phyloP scores from a whole-genome alignment of 2,113 vertebrate species.

The Marmota monax region DNA sequence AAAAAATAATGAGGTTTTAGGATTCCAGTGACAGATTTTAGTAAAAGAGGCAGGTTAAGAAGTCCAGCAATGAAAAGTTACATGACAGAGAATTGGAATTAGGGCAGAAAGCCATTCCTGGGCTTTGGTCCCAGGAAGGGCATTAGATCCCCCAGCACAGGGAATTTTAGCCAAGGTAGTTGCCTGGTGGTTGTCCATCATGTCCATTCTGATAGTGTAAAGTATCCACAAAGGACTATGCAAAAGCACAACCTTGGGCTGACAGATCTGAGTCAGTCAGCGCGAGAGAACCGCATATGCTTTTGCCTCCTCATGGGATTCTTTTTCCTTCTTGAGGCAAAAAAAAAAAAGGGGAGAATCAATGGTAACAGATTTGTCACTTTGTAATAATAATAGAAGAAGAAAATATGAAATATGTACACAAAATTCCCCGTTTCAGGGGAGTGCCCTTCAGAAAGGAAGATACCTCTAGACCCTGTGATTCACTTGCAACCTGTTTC shows the following conservation, averaged over 20 bases:
- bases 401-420: constrained; percentile 60
- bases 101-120: background rate
- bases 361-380: constrained; percentile 69
- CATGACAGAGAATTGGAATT: background rate
- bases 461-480: background rate
- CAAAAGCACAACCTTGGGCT: background rate
- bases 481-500: constrained; percentile 55
- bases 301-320: constrained; percentile 39
- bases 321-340: constrained; percentile 51
- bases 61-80: background rate
- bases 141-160: background rate
- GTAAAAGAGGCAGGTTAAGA: background rate
- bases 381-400: constrained; percentile 26
- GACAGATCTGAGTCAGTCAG: constrained; percentile 17
- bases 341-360: background rate
- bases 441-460: background rate
- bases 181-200: background rate
- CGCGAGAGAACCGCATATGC: background rate
- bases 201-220: constrained; percentile 21
- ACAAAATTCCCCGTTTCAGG: constrained; percentile 35
- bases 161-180: background rate
- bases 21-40: background rate
- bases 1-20: background rate
- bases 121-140: constrained; percentile 31
- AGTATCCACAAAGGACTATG: background rate